Base-by-base conservation (phyloP, 2,888 invertebrate species). In the Galerucella pusilla region DNA sequence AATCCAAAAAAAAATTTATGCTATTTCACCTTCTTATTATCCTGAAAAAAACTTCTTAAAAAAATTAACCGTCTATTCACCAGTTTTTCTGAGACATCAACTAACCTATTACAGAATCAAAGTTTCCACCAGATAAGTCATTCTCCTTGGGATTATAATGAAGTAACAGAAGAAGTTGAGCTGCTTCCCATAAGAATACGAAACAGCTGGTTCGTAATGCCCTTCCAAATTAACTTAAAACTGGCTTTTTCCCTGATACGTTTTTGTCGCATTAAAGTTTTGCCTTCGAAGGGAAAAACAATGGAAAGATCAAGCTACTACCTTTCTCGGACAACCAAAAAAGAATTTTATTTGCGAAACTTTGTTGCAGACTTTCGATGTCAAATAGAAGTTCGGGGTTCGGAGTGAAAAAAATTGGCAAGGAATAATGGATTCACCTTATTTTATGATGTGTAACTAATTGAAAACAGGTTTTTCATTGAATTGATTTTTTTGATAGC, bases 181-280 rank as follows among this genome's bases (percentile, higher is more conserved):
- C 11, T 46, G 64, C 28, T 64, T 9, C 20, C 45, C 11, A 65
- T 46, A 65, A 65, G 45, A 65, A 20, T 65, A 28, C 64, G 16
- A 45, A 65, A 20, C 25, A 14, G 45, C 46, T 20, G 64, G 46
- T 49, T 52, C 46, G 68, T 64, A 71, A 70, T 60, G n/a, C 70
- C 52, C 52, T 63, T 25, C 69, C 14, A 70, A 70, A 70, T 70
- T 70, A 70, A 70, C 25, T 70, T 52, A 61, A 63, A 70, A 70
- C 49, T 35, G 49, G 52, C 45, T 71, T 54, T 63, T 61, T 14
- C 42, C 45, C 46, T 45, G 16, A 65, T 65, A 65, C 64, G 64
- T 16, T 65, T 65, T 20, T 14, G 46, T 64, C 71, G 71, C 54
- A 71, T 71, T 61, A 69, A 69, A 69, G 60, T 69, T 69, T 66